These are phyloP conservation scores for Cirrhinus mrigala DNA, from an alignment of 2,797 vertebrate species.

Conservation along the genomic window DNA sequence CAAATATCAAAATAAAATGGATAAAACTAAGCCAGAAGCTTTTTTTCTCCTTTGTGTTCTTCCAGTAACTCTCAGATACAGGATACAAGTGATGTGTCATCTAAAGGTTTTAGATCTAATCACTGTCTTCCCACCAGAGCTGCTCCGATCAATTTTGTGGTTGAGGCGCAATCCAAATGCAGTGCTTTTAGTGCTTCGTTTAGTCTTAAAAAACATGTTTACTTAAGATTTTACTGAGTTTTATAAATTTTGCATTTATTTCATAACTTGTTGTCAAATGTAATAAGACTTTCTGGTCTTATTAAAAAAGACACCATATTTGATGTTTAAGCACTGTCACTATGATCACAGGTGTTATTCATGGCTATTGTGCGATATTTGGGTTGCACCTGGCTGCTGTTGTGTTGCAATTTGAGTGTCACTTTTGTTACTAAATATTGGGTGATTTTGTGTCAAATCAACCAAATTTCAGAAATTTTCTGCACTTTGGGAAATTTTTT, in stretches of 20 bases:
- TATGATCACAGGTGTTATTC: not conserved
- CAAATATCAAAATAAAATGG: not conserved
- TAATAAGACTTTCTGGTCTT: not conserved
- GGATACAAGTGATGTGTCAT: not conserved
- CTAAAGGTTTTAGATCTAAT: constrained; percentile 7
- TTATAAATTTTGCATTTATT: not conserved
- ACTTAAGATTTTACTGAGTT: not conserved
- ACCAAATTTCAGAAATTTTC: too few relatives aligned
- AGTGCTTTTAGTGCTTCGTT: not conserved
- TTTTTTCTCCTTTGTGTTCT: not conserved
- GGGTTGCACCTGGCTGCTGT: not conserved
- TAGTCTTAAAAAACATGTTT: not conserved
- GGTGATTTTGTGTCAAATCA: too few relatives aligned
- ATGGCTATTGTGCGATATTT: not conserved
- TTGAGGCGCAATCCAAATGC: not conserved
- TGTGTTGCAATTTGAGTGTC: not conserved
- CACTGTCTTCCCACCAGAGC: not conserved
- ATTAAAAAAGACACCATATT: not conserved
- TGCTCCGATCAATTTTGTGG: not conserved
- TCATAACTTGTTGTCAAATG: not conserved
- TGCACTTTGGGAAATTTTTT: too few relatives aligned
- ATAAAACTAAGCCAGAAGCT: not conserved
- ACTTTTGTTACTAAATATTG: not conserved
- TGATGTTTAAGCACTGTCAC: not conserved
- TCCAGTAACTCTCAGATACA: not conserved